Percentiles rank a stretch among this genome's conserved stretches.
These are phyloP conservation scores for Chelidonichthys spinosus DNA, from an alignment of 2,797 vertebrate species.

Conservation along the genomic window DNA sequence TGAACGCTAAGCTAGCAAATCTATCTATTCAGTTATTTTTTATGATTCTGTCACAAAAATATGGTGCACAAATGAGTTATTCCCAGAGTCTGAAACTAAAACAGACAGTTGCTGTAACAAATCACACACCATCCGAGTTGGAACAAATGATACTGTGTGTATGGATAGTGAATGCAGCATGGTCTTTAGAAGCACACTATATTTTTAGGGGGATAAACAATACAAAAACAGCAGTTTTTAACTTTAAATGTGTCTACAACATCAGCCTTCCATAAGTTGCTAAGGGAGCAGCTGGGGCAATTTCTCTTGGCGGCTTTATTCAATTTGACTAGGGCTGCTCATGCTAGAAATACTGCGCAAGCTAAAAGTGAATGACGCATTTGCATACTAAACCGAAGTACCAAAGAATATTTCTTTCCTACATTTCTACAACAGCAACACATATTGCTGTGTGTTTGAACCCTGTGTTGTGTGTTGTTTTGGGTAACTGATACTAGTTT, in stretches of 20 bases:
- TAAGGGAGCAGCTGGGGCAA: background rate
- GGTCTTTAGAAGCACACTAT: background rate
- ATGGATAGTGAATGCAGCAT: background rate
- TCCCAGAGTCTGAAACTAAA: background rate
- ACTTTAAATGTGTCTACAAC: background rate
- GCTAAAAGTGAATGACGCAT: background rate
- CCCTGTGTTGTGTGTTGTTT: conserved; percentile 33
- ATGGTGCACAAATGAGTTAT: background rate
- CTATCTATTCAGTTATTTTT: background rate
- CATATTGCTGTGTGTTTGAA: background rate
- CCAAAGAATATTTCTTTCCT: too few relatives aligned
- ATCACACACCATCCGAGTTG: background rate
- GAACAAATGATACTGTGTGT: background rate
- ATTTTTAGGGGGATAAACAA: background rate
- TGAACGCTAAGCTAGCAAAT: background rate
- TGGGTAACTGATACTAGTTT: conserved; percentile 58
- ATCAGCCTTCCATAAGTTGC: background rate
- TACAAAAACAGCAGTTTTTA: background rate
- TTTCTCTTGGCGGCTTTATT: conserved; percentile 15
- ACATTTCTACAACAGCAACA: conserved; percentile 1
- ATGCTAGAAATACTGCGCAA: background rate
- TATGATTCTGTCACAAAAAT: background rate
- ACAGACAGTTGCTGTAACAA: background rate
- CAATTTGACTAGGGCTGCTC: background rate
- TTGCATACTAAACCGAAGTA: too few relatives aligned